These are phyloP conservation scores for Ferdinandea cuprea DNA, from an alignment of 2,888 invertebrate species.

Conservation along the genomic window DNA sequence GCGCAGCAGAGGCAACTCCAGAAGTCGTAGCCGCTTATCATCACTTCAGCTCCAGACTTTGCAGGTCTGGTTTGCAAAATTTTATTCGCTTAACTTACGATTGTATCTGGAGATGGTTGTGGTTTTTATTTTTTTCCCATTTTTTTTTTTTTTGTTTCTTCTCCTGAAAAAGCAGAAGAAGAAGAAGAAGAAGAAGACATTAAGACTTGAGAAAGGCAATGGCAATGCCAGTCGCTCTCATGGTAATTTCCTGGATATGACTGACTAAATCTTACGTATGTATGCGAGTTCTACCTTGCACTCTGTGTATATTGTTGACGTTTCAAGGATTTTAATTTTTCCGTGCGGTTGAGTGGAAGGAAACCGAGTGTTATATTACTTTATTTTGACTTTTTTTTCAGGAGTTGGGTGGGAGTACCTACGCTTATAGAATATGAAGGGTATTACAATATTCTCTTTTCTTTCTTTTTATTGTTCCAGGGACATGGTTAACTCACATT, in stretches of 20 bases:
- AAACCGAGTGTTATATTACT: constrained; percentile 72
- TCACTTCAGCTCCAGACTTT: constrained; percentile 63
- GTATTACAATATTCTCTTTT: not conserved
- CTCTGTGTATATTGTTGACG: constrained; percentile 72
- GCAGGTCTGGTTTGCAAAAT: constrained; percentile 14
- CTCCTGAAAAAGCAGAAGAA: constrained; percentile 32
- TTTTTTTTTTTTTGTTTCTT: constrained; percentile 58
- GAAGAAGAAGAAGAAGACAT: constrained; percentile 1
- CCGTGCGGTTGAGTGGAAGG: constrained; percentile 75
- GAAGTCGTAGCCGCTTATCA: constrained; percentile 64
- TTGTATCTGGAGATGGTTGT: constrained; percentile 69
- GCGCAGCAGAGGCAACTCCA: constrained; percentile 15
- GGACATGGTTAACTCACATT: not conserved
- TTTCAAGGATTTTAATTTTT: constrained; percentile 73
- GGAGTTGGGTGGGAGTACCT: constrained; percentile 6
- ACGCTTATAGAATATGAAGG: not conserved
- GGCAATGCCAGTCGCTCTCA: constrained; percentile 48
- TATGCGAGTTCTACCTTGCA: not conserved
- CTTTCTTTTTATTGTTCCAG: constrained; percentile 2
- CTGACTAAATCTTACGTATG: not conserved
- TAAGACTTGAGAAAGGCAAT: constrained; percentile 19
- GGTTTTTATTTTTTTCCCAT: constrained; percentile 57
- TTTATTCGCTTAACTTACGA: constrained; percentile 44
- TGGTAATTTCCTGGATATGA: constrained; percentile 56
- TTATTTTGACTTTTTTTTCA: constrained; percentile 26